A percentile compares a stretch with the other conserved stretches of the same genome.
phyloP scores from a whole-genome alignment of 2,888 invertebrate species.

The Caenorhabditis sinica region DNA sequence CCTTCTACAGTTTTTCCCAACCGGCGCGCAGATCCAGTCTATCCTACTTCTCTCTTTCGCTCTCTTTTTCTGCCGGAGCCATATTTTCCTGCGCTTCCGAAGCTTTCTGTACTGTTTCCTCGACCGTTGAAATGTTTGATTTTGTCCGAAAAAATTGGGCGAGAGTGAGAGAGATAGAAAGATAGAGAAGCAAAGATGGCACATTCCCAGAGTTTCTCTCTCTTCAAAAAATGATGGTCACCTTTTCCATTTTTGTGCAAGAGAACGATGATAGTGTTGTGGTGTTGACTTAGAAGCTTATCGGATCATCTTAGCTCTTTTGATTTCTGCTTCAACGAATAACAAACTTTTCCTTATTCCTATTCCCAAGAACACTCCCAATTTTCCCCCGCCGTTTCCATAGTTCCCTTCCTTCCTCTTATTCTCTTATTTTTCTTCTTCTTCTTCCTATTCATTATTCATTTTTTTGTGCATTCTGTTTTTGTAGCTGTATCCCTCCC shows the following conservation, averaged over 20 bases:
- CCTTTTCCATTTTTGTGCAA: constrained; percentile 35
- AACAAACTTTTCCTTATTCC: constrained; percentile 15
- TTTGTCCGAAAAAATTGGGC: constrained; percentile 36
- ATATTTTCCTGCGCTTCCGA: constrained; percentile 19
- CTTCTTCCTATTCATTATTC: constrained; percentile 29
- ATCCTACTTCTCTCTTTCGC: constrained; percentile 30
- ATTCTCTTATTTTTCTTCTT: constrained; percentile 17
- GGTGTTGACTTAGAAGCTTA: constrained; percentile 35
- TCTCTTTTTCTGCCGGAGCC: constrained; percentile 23
- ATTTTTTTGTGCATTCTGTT: constrained; percentile 1
- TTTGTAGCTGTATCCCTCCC: constrained; percentile 16
- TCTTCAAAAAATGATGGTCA: constrained; percentile 13
- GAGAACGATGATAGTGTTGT: constrained; percentile 12
- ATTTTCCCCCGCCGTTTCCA: constrained; percentile 6
- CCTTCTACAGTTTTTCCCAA: constrained; percentile 13
- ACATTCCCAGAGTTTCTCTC: constrained; percentile 38
- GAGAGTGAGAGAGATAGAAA: constrained; percentile 32
- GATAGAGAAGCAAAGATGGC: constrained; percentile 37
- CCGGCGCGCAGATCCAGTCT: constrained; percentile 39
- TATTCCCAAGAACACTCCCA: constrained; percentile 7
- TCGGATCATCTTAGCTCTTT: constrained; percentile 24
- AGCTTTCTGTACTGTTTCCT: constrained; percentile 18
- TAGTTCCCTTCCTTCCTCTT: constrained; percentile 1
- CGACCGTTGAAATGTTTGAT: constrained; percentile 58
- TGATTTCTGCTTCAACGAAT: constrained; percentile 37